These are phyloP conservation scores for Chiroxiphia lanceolata DNA, from an alignment of 2,797 vertebrate species.

Conservation along the genomic window DNA sequence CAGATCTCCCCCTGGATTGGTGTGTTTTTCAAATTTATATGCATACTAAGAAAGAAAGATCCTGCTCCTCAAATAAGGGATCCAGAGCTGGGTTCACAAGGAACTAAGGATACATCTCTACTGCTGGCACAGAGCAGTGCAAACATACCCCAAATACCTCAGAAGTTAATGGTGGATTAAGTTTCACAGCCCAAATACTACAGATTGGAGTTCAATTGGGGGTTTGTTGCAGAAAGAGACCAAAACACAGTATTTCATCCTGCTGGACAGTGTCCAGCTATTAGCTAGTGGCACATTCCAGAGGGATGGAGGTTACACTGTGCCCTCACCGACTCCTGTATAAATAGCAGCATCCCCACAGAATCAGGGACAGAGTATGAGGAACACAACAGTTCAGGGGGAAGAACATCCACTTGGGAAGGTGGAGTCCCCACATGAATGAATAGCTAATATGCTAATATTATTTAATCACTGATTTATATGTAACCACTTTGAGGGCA, in stretches of 20 bases:
- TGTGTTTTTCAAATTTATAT: neutral
- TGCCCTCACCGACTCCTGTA: fast-evolving
- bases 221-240: neutral
- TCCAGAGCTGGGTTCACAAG: neutral
- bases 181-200: neutral
- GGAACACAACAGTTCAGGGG: neutral
- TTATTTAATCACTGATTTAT: slow-evolving; percentile 17
- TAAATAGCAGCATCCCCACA: neutral
- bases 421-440: neutral
- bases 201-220: neutral
- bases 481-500: neutral
- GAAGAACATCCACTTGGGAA: neutral
- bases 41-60: neutral
- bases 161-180: neutral
- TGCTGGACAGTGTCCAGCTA: neutral
- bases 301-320: neutral
- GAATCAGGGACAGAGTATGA: neutral
- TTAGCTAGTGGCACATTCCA: neutral
- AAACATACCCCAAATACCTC: neutral
- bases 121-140: neutral
- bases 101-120: neutral
- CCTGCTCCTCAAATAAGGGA: neutral
- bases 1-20: neutral
- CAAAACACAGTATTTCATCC: neutral
- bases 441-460: neutral